Evolutionary conservation across 2,888 invertebrate genomes (phyloP), one percentile per base, ranked within the genome.

Genomic region (Cheilosia vernalis): DNA sequence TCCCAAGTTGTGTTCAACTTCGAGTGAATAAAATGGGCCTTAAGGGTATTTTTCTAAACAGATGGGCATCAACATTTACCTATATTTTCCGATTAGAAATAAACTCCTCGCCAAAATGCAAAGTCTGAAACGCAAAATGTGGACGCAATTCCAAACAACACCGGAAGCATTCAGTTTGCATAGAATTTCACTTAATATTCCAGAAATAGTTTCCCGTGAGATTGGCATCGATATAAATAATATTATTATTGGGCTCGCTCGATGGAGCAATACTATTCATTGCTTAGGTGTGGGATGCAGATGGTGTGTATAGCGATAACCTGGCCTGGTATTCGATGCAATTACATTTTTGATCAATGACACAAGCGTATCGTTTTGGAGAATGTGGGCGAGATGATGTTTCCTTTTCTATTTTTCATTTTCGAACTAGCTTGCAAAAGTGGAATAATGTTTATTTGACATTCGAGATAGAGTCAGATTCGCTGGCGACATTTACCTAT

Each of bases 211-310:
- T 44, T 44, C 17, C 44, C 6, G 44, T 17, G 24, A 63, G 64
- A 17, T 55, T 42, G n/a, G 42, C 61, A 61, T 44, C 72, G 44
- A 73, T 53, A 61, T 61, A 67, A 67, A 67, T 67, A 67, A 67
- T 67, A 67, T 67, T 67, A 55, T 53, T 67, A 42, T 55, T 55
- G 66, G 66, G 53, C 47, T 30, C n/a, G 10, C 17, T 21, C 15
- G 15, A 9, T 15, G 40, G 40, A 53, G 51, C 15, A 5, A 53
- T 4, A 30, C 6, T 27, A 9, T 30, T 27, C 27, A n/a, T 4
- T 17, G 60, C n/a, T 19, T 24, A 51, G 37, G 51, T 51, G 66
- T 53, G 37, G 53, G 53, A 33, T 33, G 40, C 37, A 10, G 37
- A 49, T 33, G 33, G 5, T n/a, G 44, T n/a, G 3, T 44, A 17